Percentiles rank a stretch among this genome's conserved stretches.
These are phyloP conservation scores for Sebastolobus altivelis DNA, from an alignment of 2,797 vertebrate genomes.

Conservation along the genomic window DNA sequence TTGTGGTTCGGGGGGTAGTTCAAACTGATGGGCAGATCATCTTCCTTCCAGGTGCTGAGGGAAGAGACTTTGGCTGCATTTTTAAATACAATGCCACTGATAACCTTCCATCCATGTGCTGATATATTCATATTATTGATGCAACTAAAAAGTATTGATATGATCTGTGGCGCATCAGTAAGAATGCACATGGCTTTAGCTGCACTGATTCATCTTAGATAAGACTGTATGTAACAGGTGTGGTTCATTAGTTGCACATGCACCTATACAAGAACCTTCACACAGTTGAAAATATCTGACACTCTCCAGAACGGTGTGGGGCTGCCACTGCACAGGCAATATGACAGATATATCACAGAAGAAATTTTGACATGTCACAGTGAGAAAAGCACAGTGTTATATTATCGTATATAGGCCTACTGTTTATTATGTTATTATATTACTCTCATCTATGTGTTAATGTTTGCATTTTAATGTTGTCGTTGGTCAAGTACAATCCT, in stretches of 20 bases:
- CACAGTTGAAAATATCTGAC: background rate
- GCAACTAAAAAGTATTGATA: background rate
- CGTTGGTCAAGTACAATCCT: background rate
- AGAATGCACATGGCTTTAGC: background rate
- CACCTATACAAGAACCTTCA: background rate
- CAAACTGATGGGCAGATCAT: conserved; percentile 10
- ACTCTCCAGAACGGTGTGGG: background rate
- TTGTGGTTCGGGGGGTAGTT: conserved; percentile 6
- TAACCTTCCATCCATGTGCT: background rate
- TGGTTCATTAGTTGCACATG: background rate
- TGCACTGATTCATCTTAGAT: background rate
- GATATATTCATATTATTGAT: background rate
- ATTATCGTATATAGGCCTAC: background rate
- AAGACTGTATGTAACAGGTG: background rate
- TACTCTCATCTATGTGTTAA: background rate
- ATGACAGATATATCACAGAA: no score
- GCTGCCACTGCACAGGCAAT: no score
- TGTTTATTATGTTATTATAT: background rate
- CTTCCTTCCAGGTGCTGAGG: background rate
- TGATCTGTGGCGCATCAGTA: background rate
- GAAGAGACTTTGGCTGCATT: background rate
- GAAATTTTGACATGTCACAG: background rate
- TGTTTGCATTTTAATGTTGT: background rate
- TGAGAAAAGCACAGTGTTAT: background rate
- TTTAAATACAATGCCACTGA: background rate